Percentiles rank a stretch among this genome's conserved stretches.
Conservation (phyloP, 2,797 vertebrate species). For the Falco cherrug region DNA sequence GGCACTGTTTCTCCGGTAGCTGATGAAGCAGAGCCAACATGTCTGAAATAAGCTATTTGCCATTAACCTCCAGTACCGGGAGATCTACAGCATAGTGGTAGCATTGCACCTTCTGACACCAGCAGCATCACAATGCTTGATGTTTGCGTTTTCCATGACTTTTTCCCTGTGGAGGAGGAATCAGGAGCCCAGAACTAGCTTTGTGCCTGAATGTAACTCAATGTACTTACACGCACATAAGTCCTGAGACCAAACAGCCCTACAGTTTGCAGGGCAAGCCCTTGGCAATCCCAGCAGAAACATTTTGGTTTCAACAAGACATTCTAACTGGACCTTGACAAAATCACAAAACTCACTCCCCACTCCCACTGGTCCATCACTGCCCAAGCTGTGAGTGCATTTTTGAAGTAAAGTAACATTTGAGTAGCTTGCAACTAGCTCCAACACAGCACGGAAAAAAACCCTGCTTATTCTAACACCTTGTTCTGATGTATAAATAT, state of each 20-base stretch:
- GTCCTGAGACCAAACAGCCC: neutral
- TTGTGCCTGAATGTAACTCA: neutral
- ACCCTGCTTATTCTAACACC: neutral
- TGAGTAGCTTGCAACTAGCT: neutral
- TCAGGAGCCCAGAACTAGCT: neutral
- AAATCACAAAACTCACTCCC: neutral
- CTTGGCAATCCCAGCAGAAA: neutral
- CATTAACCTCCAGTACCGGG: neutral
- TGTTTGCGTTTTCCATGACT: neutral
- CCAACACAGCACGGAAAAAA: fast-evolving
- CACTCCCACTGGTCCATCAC: neutral
- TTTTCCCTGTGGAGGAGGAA: neutral
- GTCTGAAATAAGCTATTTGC: neutral
- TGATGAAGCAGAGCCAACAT: neutral
- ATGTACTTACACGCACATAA: fast-evolving
- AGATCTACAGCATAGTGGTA: neutral
- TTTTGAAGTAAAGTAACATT: neutral
- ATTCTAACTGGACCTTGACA: neutral
- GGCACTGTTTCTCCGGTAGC: neutral
- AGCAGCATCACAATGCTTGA: neutral
- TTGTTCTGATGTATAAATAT: neutral
- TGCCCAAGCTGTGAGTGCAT: neutral
- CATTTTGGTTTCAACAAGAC: neutral
- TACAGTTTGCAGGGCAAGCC: neutral
- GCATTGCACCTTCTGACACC: neutral